These are phyloP conservation scores for Actinemys pallida DNA, from an alignment of 2,113 vertebrate genomes.

Conservation along the genomic window DNA sequence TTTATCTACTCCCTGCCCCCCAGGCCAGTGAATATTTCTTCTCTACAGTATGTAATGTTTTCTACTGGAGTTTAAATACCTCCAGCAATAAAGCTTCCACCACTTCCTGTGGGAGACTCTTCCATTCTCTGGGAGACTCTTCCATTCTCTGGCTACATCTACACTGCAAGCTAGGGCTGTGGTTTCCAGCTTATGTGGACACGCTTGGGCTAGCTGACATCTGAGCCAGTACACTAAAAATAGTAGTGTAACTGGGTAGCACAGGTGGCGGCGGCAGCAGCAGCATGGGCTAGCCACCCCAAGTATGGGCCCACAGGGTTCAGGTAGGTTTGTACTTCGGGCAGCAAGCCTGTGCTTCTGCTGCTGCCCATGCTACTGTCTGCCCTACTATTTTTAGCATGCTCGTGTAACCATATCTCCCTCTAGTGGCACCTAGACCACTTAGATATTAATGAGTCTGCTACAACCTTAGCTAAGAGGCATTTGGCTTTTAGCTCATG, in stretches of 20 bases:
- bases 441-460: too few relatives aligned
- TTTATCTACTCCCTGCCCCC: neutral
- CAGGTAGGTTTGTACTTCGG: neutral
- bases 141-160: neutral
- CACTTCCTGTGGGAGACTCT: neutral
- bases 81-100: conserved; percentile 7
- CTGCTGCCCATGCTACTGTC: neutral
- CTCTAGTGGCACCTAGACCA: too few relatives aligned
- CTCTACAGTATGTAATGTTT: neutral
- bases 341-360: neutral
- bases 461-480: too few relatives aligned
- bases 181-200: neutral
- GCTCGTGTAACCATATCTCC: too few relatives aligned
- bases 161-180: neutral
- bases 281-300: too few relatives aligned
- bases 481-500: too few relatives aligned
- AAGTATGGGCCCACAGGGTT: neutral
- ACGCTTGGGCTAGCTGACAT: neutral
- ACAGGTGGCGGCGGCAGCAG: too few relatives aligned
- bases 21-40: neutral
- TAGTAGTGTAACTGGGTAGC: neutral
- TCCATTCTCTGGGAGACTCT: neutral
- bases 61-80: neutral
- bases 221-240: neutral
- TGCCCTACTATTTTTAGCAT: neutral